Evolutionary conservation across 2,113 vertebrate genomes (phyloP).

Genomic region (Polypterus senegalus): DNA sequence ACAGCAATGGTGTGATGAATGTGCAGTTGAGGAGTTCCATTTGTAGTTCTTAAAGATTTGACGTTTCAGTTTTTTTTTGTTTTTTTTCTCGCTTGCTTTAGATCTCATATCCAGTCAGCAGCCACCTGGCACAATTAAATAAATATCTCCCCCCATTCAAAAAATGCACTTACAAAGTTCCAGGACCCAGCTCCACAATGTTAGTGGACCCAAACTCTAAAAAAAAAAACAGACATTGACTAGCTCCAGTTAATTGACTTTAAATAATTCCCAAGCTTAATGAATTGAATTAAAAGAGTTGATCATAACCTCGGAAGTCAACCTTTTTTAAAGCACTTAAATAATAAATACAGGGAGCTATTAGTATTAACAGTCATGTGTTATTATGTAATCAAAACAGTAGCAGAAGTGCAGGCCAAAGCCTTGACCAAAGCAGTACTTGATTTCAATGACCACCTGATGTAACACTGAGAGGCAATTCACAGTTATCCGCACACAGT

Average conservation of each 20-base stretch:
- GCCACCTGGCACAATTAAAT: conserved; percentile 74
- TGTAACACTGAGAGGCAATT: conserved; percentile 89
- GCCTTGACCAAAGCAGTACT: conserved; percentile 54
- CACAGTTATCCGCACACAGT: conserved; percentile 83
- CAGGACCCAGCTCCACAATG: conserved; percentile 65
- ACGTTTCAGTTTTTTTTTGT: conserved; percentile 43
- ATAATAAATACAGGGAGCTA: conserved; percentile 98
- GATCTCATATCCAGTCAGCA: conserved; percentile 43
- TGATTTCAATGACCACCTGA: conserved; percentile 59
- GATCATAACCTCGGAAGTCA: conserved; percentile 63
- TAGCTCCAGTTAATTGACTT: conserved; percentile 98
- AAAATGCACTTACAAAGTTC: conserved; percentile 52
- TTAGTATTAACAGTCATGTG: conserved; percentile 88
- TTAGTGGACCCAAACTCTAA: conserved; percentile 62
- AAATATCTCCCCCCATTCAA: conserved; percentile 65
- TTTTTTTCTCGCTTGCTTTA: conserved; percentile 33
- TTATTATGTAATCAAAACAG: conserved; percentile 84
- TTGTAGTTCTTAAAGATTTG: conserved; percentile 33
- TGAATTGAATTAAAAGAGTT: conserved; percentile 74
- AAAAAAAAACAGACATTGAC: conserved; percentile 71
- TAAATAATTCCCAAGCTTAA: conserved; percentile 86
- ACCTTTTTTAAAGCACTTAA: conserved; percentile 72
- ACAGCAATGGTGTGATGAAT: conserved; percentile 41
- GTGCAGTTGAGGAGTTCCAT: conserved; percentile 28
- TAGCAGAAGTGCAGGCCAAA: conserved; percentile 68